A percentile compares a stretch with the other conserved stretches of the same genome.
Conservation (phyloP, 1,140 invertebrate species). For the Himalopsyche phryganea region DNA sequence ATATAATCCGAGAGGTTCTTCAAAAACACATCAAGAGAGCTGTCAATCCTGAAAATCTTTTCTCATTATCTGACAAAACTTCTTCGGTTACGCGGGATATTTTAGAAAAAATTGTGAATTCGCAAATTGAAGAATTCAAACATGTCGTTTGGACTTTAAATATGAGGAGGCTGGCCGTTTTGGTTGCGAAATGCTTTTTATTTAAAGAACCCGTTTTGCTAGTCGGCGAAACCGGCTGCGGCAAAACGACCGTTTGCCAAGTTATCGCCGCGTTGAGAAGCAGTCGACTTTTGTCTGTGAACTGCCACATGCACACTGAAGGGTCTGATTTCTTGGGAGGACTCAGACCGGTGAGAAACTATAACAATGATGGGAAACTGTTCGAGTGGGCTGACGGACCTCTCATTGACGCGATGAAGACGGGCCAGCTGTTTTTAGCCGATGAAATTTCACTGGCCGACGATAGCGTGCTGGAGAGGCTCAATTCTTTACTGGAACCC, state of each 20-base stretch:
- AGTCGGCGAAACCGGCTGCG: slow-evolving; percentile 97
- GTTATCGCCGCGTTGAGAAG: slow-evolving; percentile 68
- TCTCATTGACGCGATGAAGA: slow-evolving; percentile 85
- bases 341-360: slow-evolving; percentile 81
- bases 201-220: slow-evolving; percentile 94
- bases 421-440: slow-evolving; percentile 85
- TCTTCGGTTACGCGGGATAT: slow-evolving; percentile 75
- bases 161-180: slow-evolving; percentile 87
- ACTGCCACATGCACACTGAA: slow-evolving; percentile 99
- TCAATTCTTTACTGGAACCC: slow-evolving; percentile 96
- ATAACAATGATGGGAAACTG: slow-evolving; percentile 58
- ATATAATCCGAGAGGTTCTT: slow-evolving; percentile 75
- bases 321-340: slow-evolving; percentile 97
- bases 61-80: slow-evolving; percentile 68
- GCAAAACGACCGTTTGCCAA: slow-evolving; percentile 97
- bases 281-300: slow-evolving; percentile 74
- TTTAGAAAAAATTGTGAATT: slow-evolving; percentile 62
- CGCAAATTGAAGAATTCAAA: slow-evolving; percentile 57
- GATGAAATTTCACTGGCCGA: slow-evolving; percentile 99
- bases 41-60: slow-evolving; percentile 72
- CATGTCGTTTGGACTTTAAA: slow-evolving; percentile 93
- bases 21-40: slow-evolving; percentile 81
- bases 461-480: slow-evolving; percentile 94
- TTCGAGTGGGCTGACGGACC: slow-evolving; percentile 99
- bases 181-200: slow-evolving; percentile 83